Percentiles rank a stretch among this genome's conserved stretches.
phyloP scores from a whole-genome alignment of 1,140 invertebrate genomes.

The Euwallacea fornicatus region DNA sequence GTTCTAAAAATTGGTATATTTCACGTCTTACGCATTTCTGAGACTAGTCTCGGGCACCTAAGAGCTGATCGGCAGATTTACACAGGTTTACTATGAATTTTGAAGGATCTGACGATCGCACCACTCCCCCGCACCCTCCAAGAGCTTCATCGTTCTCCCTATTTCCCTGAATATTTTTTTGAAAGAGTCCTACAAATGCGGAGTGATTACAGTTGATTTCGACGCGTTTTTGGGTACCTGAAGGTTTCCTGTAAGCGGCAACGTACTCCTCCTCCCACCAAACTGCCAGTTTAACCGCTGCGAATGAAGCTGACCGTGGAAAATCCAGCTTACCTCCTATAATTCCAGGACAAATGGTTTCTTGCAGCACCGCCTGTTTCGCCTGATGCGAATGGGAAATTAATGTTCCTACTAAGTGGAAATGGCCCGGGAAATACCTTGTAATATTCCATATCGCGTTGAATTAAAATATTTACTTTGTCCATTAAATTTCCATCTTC shows the following conservation, averaged over 20 bases:
- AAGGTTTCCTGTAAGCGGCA: conserved; percentile 58
- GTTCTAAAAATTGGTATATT: conserved; percentile 57
- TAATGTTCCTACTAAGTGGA: background rate
- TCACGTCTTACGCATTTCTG: background rate
- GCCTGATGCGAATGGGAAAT: conserved; percentile 54
- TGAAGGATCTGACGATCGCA: conserved; percentile 70
- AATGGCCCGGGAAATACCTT: conserved; percentile 57
- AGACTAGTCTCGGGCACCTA: conserved; percentile 52
- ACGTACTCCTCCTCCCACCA: conserved; percentile 75
- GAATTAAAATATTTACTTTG: conserved; percentile 73
- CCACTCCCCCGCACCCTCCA: conserved; percentile 58
- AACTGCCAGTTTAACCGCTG: conserved; percentile 73
- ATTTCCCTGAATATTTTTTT: conserved; percentile 44
- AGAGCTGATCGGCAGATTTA: conserved; percentile 68
- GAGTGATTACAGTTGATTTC: background rate
- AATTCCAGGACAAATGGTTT: conserved; percentile 70
- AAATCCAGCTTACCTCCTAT: conserved; percentile 77
- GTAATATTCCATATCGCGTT: conserved; percentile 79
- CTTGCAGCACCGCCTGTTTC: conserved; percentile 74
- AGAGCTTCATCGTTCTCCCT: conserved; percentile 49
- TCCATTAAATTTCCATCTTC: conserved; percentile 85
- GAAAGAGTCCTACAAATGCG: conserved; percentile 46
- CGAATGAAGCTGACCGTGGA: conserved; percentile 77
- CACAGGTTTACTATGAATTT: conserved; percentile 70
- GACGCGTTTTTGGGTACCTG: conserved; percentile 37